Evolutionary conservation across 2,797 vertebrate species (phyloP), one percentile per base, ranked within the genome.

Genomic region (Gorsachius magnificus): DNA sequence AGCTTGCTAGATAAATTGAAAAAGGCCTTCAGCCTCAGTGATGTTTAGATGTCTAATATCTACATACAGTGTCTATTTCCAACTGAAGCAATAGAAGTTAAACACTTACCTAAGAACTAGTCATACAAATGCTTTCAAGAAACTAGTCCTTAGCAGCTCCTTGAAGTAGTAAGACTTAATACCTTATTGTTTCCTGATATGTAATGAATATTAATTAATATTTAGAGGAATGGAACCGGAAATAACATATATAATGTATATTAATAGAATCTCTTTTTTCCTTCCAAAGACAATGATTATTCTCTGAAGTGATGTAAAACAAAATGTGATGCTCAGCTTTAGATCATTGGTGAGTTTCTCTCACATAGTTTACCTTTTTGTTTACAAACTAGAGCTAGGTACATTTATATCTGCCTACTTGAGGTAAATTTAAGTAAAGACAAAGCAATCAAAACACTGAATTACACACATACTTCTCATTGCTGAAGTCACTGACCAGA

Each of bases 391-490:
- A 36, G 7, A 88, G 25, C 25, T 8, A 74, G 78, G 6, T 36
- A 18, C n/a, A 66, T 53, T 63, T 74, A 31, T 51, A 36, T 28
- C n/a, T 87, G 36, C 35, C 26, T 61, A 20, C 25, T 83, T 91
- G 74, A 72, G 13, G 11, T 38, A 74, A 57, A 56, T 77, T 88
- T 78, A 46, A 84, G 80, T 77, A 56, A 82, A 95, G 17, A 33
- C 14, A 76, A 77, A 84, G 10, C 17, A 43, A 33, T 60, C 31
- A 87, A 66, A 85, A 51, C 24, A 74, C 14, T 53, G 72, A 85
- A 75, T 83, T 95, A 83, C 57, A 70, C 36, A 66, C 71, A 84
- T 90, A 50, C 29, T 93, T 94, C 36, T 89, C 79, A 85, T 88
- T 66, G 35, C 46, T 90, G 72, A 93, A 83, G 68, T 70, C 71